Percentiles rank a stretch among this genome's conserved stretches.
phyloP scores from a whole-genome alignment of 1,140 invertebrate genomes.

The Orius insidiosus region DNA sequence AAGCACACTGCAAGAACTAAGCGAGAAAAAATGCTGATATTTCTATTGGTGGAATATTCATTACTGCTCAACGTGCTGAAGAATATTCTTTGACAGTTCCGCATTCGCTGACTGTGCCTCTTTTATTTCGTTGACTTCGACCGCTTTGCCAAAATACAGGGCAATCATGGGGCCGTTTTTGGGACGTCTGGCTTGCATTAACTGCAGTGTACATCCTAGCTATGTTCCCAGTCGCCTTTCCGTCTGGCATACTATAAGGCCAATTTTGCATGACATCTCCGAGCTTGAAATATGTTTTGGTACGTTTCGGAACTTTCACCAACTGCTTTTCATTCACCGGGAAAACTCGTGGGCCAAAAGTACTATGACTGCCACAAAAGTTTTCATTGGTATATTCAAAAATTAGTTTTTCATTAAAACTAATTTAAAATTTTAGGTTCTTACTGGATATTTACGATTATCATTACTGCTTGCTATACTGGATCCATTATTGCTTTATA shows the following conservation, averaged over 20 bases:
- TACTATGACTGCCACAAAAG: conserved; percentile 43
- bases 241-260: conserved; percentile 40
- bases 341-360: conserved; percentile 46
- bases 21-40: conserved; percentile 33
- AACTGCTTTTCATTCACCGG: conserved; percentile 55
- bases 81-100: conserved; percentile 37
- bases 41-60: conserved; percentile 46
- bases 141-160: conserved; percentile 53
- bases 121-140: conserved; percentile 53
- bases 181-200: conserved; percentile 52
- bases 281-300: conserved; percentile 40
- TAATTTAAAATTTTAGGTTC: conserved; percentile 28
- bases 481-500: conserved; percentile 64
- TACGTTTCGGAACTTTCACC: conserved; percentile 63
- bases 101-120: conserved; percentile 50
- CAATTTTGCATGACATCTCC: conserved; percentile 41
- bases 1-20: background rate
- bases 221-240: conserved; percentile 52
- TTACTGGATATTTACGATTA: conserved; percentile 65
- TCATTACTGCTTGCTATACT: conserved; percentile 59
- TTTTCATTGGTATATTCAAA: conserved; percentile 42
- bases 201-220: conserved; percentile 48
- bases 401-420: conserved; percentile 6
- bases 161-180: conserved; percentile 67
- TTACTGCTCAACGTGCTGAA: conserved; percentile 33